phyloP scores from a whole-genome alignment of 2,113 vertebrate species.

The Pseudonaja textilis region DNA sequence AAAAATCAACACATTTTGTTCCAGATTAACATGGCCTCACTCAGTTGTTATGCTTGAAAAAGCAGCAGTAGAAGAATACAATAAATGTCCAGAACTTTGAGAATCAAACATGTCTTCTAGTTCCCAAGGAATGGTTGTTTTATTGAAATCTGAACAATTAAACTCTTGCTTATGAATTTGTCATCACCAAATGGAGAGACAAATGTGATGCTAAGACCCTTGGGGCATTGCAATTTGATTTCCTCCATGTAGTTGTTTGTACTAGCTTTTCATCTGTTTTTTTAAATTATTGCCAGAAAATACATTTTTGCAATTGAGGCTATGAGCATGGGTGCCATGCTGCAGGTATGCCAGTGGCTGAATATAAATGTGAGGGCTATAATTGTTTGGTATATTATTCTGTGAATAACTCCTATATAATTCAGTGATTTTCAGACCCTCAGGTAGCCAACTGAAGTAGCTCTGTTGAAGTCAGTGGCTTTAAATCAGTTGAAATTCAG shows the following conservation, averaged over 20 bases:
- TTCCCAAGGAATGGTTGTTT: slow-evolving; percentile 6
- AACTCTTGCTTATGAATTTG: background rate
- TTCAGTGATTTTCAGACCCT: background rate
- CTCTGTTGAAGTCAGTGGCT: background rate
- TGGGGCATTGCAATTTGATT: background rate
- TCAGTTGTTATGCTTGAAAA: background rate
- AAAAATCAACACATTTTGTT: background rate
- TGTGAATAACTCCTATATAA: slow-evolving; percentile 26
- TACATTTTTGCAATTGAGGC: background rate
- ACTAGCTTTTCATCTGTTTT: background rate
- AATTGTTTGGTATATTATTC: background rate
- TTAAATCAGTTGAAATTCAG: background rate
- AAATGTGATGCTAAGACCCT: background rate
- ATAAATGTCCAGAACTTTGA: slow-evolving; percentile 7
- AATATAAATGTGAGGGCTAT: background rate
- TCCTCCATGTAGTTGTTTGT: background rate
- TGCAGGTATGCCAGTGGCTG: background rate
- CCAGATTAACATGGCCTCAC: background rate
- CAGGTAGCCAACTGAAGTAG: background rate
- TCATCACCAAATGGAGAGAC: background rate
- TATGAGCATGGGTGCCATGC: background rate
- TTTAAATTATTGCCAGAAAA: background rate
- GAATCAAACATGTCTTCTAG: background rate
- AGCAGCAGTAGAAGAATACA: background rate
- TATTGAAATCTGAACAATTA: slow-evolving; percentile 7